Evolutionary conservation across 2,888 invertebrate genomes (phyloP), one percentile per base, ranked within the genome.

Genomic region (Neuroscelio doddi): DNA sequence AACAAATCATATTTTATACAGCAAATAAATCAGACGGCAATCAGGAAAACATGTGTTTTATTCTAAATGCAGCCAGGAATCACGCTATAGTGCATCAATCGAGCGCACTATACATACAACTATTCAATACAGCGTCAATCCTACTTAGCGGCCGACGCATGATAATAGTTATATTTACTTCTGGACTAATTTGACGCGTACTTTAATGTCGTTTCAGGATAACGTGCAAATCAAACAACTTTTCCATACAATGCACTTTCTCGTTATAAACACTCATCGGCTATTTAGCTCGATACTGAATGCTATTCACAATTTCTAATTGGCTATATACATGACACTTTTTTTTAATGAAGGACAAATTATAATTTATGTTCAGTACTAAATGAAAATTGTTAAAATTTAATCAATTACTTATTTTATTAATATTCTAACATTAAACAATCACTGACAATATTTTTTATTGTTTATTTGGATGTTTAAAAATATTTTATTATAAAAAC

Each of bases 131-230:
- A 46, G 30, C 41, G 58, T 57, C 53, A 57, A 64, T 64, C 58
- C 55, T 64, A 46, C 9, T 1, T 38, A 8, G 12, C 36, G 9
- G 30, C 52, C 64, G 52, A 47, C 38, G 50, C 41, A 38, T 49
- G 44, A 44, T 27, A 62, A 24, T 52, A 57, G 57, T 47, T 52
- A 42, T 53, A 57, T 52, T 57, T 52, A 57, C 53, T 44, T 64
- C 52, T 51, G 50, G 46, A 56, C 29, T 62, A 62, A 55, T 50
- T 50, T 46, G 55, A 62, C 53, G 58, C 58, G 53, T 50, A 45
- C 45, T 53, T 64, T 58, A 58, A 53, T 58, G 64, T 58, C 55
- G 53, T 58, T 58, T 50, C 50, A 53, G 44, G 58, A 34, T 58
- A 49, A 64, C 34, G 32, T 53, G 38, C 49, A 52, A 52, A 59